Conservation (phyloP, 2,797 vertebrate species). For the Chloroceryle inda region DNA sequence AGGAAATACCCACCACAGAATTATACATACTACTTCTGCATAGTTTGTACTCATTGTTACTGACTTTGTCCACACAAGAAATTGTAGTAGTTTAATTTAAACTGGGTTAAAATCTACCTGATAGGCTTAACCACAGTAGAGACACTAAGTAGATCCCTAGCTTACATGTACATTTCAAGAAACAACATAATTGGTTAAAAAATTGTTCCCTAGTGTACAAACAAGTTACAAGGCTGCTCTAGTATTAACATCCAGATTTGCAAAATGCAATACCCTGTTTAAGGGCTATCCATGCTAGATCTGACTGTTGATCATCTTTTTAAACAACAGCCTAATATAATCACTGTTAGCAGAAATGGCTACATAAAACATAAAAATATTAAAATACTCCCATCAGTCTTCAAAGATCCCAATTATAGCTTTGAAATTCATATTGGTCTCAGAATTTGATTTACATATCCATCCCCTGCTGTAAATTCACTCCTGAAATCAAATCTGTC, state of each 20-base stretch:
- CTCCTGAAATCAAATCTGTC: slow-evolving; percentile 34
- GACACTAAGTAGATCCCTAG: not conserved
- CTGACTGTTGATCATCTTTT: not conserved
- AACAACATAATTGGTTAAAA: not conserved
- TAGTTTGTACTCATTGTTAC: not conserved
- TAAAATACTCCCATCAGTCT: not conserved
- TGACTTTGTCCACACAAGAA: not conserved
- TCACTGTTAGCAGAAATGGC: not conserved
- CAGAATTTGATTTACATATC: not conserved
- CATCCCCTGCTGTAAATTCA: not conserved
- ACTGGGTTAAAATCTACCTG: not conserved
- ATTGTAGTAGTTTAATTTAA: not conserved
- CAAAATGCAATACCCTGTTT: not conserved
- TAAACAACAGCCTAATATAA: not conserved
- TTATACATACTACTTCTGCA: not conserved
- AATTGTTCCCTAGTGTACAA: not conserved
- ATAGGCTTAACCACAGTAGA: not conserved
- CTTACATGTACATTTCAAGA: not conserved
- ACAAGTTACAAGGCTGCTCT: not conserved
- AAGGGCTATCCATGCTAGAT: not conserved
- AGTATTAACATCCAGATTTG: not conserved
- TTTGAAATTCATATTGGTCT: not conserved
- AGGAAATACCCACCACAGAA: not conserved
- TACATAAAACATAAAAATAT: not conserved
- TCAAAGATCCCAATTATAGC: not conserved